phyloP scores from a whole-genome alignment of 2,797 vertebrate species.

The Cynopterus sphinx region DNA sequence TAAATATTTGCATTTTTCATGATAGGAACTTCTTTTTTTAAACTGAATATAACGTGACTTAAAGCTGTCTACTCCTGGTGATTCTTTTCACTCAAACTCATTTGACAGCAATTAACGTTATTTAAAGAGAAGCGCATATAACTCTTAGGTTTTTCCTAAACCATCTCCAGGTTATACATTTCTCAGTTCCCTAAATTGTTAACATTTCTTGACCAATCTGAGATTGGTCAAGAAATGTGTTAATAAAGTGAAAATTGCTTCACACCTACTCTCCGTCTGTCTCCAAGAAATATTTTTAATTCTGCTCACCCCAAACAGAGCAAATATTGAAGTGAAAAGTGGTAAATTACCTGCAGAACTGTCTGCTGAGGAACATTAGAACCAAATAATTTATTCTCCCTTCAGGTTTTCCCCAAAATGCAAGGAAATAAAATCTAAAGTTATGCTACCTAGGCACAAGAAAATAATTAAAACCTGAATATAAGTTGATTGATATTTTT shows the following conservation, averaged over 20 bases:
- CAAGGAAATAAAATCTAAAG: not conserved
- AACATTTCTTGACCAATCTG: conserved; percentile 64
- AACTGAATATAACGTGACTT: not conserved
- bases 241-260: conserved; percentile 70
- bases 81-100: not conserved
- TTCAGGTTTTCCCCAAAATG: not conserved
- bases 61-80: not conserved
- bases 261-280: conserved; percentile 71
- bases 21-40: not conserved
- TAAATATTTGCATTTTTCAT: not conserved
- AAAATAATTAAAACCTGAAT: conserved; percentile 19
- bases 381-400: not conserved
- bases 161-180: not conserved
- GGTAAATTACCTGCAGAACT: conserved; percentile 22
- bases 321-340: not conserved
- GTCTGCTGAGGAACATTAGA: not conserved
- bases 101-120: conserved; percentile 32
- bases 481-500: not conserved
- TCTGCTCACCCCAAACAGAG: conserved; percentile 1
- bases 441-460: not conserved
- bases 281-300: conserved; percentile 58
- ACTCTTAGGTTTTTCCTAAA: not conserved
- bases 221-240: conserved; percentile 66
- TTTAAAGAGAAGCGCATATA: not conserved
- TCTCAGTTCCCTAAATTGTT: conserved; percentile 38